Evolutionary conservation across 2,888 invertebrate species (phyloP), one percentile per base, ranked within the genome.

Genomic region (Ctena decussata): DNA sequence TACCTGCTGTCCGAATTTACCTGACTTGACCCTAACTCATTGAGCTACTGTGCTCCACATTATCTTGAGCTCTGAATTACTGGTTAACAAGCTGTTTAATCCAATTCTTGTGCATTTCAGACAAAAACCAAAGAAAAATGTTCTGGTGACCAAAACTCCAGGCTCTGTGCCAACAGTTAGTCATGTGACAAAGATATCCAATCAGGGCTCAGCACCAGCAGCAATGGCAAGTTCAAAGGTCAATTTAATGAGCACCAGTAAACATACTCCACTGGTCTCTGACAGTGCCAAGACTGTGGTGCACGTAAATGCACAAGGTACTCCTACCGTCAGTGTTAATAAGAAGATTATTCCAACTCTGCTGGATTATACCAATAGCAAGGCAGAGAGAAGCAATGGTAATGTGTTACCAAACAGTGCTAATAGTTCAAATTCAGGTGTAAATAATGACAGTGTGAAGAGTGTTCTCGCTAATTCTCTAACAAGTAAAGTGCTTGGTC

Each of bases 121-220:
- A 39, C 87, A 89, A 89, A 92, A 93, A 73, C 85, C 85, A 18
- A 93, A 92, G 89, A 93, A 93, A 70, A 74, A 86, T 24, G 57
- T 92, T n/a, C 71, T 91, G n/a, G 80, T 87, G 11, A 87, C 86
- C 30, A 90, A 90, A 75, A 77, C 81, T 11, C 81, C 88, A 12
- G 88, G 79, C 32, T 87, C 85, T 24, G 74, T 46, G 21, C 77
- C 84, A 37, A 72, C 82, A 53, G 57, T 69, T 44, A 70, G 77
- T 18, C 76, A 79, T 32, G 65, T 75, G 65, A 80, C 49, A 27
- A 41, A 77, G 73, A 44, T 44, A 53, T 1, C 35, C 35, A 72
- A 41, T 30, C 37, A 73, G 53, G 11, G 41, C 27, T 79, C 85
- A 46, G 87, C 80, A 24, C 84, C 84, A 30, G 78, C 83, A 39